phyloP scores from a whole-genome alignment of 2,113 vertebrate genomes.

The Patagioenas fasciata region DNA sequence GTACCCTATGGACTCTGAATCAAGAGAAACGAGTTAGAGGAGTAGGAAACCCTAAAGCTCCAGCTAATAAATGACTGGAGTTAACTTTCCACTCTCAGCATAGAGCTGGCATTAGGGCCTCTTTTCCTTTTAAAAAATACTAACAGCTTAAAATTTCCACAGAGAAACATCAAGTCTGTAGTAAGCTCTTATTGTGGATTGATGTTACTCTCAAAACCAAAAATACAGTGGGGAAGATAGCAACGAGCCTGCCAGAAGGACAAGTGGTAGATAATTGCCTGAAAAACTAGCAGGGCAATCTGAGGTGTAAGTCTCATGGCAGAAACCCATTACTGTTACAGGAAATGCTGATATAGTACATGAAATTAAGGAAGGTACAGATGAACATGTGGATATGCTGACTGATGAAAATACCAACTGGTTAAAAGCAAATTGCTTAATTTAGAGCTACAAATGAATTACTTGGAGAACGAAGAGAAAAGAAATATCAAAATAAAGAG shows the following conservation, averaged over 20 bases:
- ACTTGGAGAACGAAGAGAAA: conserved; percentile 24
- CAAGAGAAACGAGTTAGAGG: background rate
- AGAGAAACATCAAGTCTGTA: background rate
- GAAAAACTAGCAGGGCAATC: background rate
- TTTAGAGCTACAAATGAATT: conserved; percentile 21
- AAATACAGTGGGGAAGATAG: background rate
- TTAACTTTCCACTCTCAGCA: background rate
- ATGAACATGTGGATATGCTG: conserved; percentile 50
- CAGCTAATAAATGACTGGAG: background rate
- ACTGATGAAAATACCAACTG: conserved; percentile 25
- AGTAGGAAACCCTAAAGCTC: background rate
- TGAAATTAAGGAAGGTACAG: conserved; percentile 42
- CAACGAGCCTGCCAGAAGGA: background rate
- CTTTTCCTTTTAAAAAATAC: background rate
- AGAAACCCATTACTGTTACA: conserved; percentile 17
- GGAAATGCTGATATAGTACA: conserved; percentile 22
- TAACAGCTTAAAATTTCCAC: background rate
- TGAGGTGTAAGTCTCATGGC: conserved; percentile 2
- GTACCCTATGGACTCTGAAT: background rate
- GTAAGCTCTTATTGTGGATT: background rate
- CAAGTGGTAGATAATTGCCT: conserved; percentile 9
- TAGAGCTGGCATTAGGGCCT: background rate
- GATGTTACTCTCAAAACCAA: background rate
- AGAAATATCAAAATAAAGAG: conserved; percentile 30
- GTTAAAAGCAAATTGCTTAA: conserved; percentile 38